Evolutionary conservation across 2,888 invertebrate species (phyloP), one percentile per base, ranked within the genome.

Genomic region (Furcula furcula): DNA sequence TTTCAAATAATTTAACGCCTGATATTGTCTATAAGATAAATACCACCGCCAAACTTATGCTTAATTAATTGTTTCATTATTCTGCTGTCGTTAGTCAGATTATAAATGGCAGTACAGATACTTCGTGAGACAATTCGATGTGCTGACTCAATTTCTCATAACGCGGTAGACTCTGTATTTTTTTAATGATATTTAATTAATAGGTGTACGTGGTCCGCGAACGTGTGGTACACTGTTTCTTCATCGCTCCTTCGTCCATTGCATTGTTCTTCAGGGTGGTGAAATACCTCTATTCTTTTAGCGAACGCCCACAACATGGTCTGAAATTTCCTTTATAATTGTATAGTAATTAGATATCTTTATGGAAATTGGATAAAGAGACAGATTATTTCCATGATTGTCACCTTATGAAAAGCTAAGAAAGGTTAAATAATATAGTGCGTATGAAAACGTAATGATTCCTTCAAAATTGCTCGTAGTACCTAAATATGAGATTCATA

Each of bases 221-320:
- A 51, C 54, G 50, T 65, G 51, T 58, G 57, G 55, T 47, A 45
- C 53, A 49, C 46, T 56, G 57, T 79, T 78, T 65, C 76, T 59
- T 65, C 70, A 76, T 50, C 48, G 47, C 28, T 61, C 49, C 49
- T 45, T 36, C 64, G 49, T 54, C 46, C 51, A 55, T 55, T 58
- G 70, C 48, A 74, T 74, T 76, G 76, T 77, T 72, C 62, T 47
- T 53, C 43, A 23, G 41, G 42, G 56, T 72, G 65, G 51, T 65
- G 75, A 64, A 78, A 75, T 49, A 43, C 47, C 14, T 34, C 43
- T 58, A 70, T 71, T 77, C 62, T 73, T 74, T 60, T 52, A 51
- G 52, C 41, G 31, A 49, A 51, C 53, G 40, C 40, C 49, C 40
- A 49, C 40, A 34, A 53, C 52, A 65, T 65, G 50, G 45, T 47